phyloP scores from a whole-genome alignment of 2,113 vertebrate genomes.

The Rhineura floridana region DNA sequence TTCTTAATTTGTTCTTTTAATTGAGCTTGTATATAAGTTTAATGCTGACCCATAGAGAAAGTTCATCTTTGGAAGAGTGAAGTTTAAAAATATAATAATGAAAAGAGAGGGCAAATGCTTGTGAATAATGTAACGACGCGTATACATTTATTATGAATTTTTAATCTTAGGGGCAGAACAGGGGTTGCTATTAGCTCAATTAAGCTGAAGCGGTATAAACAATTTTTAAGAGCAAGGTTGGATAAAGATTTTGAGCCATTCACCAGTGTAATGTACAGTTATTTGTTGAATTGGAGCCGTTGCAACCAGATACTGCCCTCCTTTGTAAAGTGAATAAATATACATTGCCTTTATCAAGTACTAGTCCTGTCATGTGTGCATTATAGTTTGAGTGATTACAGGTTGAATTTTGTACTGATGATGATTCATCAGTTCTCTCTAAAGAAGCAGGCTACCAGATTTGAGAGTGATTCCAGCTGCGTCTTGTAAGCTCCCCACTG shows the following conservation, averaged over 20 bases:
- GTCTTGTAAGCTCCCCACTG: too few species aligned
- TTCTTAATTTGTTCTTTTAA: constrained; percentile 63
- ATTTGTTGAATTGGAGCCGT: constrained; percentile 84
- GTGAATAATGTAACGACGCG: constrained; percentile 64
- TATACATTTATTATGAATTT: constrained; percentile 62
- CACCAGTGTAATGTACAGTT: constrained; percentile 79
- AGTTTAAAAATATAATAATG: constrained; percentile 18
- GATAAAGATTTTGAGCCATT: constrained; percentile 68
- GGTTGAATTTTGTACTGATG: background rate
- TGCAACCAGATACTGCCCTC: constrained; percentile 78
- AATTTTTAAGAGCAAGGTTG: constrained; percentile 62
- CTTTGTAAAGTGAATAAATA: constrained; percentile 89
- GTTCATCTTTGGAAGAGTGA: constrained; percentile 3
- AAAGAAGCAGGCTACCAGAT: background rate
- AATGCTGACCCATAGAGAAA: constrained; percentile 52
- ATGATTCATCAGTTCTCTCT: background rate
- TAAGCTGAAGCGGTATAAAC: constrained; percentile 67
- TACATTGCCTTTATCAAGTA: constrained; percentile 78
- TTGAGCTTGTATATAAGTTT: constrained; percentile 65
- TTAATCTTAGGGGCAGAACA: constrained; percentile 64
- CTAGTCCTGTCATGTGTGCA: constrained; percentile 72
- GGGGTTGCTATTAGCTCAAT: constrained; percentile 60
- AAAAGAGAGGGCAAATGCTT: constrained; percentile 60
- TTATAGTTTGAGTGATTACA: background rate
- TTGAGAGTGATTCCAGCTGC: rapidly evolving